Evolutionary conservation across 1,140 invertebrate genomes (phyloP).

Genomic region (Drosophila pseudoananassae): DNA sequence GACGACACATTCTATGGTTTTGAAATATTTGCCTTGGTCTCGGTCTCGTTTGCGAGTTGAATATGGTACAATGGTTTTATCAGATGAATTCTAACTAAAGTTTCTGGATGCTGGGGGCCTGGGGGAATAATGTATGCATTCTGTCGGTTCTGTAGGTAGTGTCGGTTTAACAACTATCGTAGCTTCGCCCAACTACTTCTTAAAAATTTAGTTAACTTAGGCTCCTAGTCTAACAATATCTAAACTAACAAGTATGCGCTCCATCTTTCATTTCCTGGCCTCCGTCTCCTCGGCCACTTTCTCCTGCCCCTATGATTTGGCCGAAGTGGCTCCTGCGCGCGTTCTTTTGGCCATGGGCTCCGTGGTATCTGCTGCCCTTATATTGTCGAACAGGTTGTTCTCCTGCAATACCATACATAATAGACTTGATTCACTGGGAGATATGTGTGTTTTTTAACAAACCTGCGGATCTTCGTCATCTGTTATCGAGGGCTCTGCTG

Average conservation of each 20-base stretch:
- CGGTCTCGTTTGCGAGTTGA: constrained; percentile 48
- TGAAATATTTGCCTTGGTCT: constrained; percentile 53
- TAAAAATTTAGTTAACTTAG: constrained; percentile 81
- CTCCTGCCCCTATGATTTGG: constrained; percentile 53
- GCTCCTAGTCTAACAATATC: constrained; percentile 63
- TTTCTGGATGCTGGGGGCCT: constrained; percentile 15
- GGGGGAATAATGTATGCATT: constrained; percentile 8
- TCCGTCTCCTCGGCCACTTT: background rate
- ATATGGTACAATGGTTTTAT: constrained; percentile 47
- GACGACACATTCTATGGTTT: constrained; percentile 38
- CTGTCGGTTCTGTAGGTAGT: constrained; percentile 52
- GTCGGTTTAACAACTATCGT: constrained; percentile 64
- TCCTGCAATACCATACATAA: constrained; percentile 29
- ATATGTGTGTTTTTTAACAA: background rate
- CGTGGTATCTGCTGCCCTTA: constrained; percentile 67
- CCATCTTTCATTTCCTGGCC: constrained; percentile 7
- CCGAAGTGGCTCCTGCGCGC: constrained; percentile 61
- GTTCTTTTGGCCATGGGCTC: constrained; percentile 68
- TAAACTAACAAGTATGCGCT: constrained; percentile 73
- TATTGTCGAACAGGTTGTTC: constrained; percentile 71
- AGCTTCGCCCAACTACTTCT: constrained; percentile 54
- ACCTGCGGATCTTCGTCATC: constrained; percentile 68
- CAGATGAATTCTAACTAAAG: constrained; percentile 13
- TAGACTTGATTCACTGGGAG: background rate
- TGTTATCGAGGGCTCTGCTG: constrained; percentile 50